Evolutionary conservation across 2,888 invertebrate genomes (phyloP).

Genomic region (Drosophila paranaensis): DNA sequence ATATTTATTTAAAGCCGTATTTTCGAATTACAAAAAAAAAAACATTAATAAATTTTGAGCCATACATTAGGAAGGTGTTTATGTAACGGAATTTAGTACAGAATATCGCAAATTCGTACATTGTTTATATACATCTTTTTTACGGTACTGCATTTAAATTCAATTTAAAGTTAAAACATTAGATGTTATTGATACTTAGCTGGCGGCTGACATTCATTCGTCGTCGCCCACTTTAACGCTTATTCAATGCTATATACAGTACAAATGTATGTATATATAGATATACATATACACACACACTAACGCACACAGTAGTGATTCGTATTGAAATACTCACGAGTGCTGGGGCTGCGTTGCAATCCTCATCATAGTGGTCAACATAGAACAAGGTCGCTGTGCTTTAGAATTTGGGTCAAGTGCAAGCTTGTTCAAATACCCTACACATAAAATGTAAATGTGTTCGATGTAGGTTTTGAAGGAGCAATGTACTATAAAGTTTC

Average conservation of each 20-base stretch:
- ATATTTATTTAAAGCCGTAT: no score
- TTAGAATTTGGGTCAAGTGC: constrained; percentile 83
- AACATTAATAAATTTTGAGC: no score
- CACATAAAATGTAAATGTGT: background rate
- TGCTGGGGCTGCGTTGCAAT: constrained; percentile 50
- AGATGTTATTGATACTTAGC: constrained; percentile 18
- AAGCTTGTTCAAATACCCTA: constrained; percentile 39
- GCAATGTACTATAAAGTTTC: background rate
- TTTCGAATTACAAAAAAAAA: no score
- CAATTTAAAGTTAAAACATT: constrained; percentile 6
- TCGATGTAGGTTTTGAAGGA: background rate
- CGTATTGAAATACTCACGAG: constrained; percentile 56
- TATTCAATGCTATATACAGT: constrained; percentile 38
- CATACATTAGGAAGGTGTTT: no score
- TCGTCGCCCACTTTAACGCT: constrained; percentile 46
- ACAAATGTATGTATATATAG: no score
- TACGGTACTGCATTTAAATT: background rate
- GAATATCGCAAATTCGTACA: no score
- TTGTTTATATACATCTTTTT: no score
- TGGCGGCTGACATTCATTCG: constrained; percentile 70
- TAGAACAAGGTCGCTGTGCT: constrained; percentile 64
- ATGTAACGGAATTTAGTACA: no score
- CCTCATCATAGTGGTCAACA: constrained; percentile 53
- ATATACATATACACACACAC: background rate
- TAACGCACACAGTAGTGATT: background rate